Base-by-base conservation (phyloP, 2,888 invertebrate species). In the Lepidonotus clava region DNA sequence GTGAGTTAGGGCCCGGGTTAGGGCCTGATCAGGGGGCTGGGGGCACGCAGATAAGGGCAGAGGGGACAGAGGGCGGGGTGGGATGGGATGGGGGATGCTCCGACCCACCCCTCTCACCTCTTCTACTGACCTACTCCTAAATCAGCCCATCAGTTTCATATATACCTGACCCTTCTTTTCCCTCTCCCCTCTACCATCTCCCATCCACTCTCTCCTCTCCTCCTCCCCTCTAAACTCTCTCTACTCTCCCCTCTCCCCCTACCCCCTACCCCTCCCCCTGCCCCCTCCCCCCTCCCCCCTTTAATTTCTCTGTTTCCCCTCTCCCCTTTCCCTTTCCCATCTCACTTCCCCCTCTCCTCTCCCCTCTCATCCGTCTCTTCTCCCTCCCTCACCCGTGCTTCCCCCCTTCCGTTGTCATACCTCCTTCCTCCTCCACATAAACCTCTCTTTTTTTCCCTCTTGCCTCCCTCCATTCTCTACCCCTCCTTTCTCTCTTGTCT, bases 171-270 rank as follows among this genome's bases (percentile, higher is more conserved):
- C 53, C 66, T 61, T 56, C 38, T 66, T 84, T 36, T 86, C 86
- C 83, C 86, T 36, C 40, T 86, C 86, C n/a, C 40, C 85, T 84
- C 38, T 36, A 61, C 51, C 0, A 2, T 51, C 80, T 67, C 1
- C 80, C 53, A 24, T 21, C 46, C 40, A 36, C 83, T 83, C 76
- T 46, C 83, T 53, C 34, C 28, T 40, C 36, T 46, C 2, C n/a
- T 14, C n/a, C 56, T 53, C 80, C 46, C 36, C 40, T 32, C 32
- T 32, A 6, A 0, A n/a, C 41, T 83, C 84, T 28, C 66, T 84
- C 34, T 46, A 46, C 21, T 21, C 21, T 18, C 14, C n/a, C 24
- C 28, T 28, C 11, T n/a, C 8, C 66, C 8, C 14, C 66, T 66
- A 6, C 24, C 14, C 28, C n/a, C 66, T 66, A n/a, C 28, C n/a